Evolutionary conservation across 2,113 vertebrate genomes (phyloP), one percentile per base, ranked within the genome.

Genomic region (Vombatus ursinus): DNA sequence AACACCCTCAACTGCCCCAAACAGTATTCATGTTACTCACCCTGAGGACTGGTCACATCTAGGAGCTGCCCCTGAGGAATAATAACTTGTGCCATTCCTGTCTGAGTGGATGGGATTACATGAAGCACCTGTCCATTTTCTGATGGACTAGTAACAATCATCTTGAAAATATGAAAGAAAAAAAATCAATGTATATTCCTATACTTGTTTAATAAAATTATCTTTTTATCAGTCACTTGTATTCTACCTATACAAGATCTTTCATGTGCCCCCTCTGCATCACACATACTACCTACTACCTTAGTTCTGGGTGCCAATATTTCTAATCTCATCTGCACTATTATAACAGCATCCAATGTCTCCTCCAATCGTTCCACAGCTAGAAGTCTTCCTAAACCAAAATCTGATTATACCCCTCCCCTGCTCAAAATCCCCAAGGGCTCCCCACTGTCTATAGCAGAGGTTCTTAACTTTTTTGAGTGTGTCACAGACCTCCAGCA

Each of bases 141-240:
- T 96, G 99, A 98, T 89, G 98, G 98, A 94, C 98, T 98, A 53
- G 99, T 98, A 97, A 99, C 97, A 94, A 99, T 99, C 98, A 99
- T 99, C 99, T 99, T 96, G 96, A 52, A 97, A 94, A 91, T 90
- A 90, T 97, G 98, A 57, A 92, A 96, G 93, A 91, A 77, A 95
- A 97, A 94, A 94, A 57, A 95, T 28, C 14, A 97, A 97, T 90
- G 50, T 89, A 92, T 90, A 94, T 50, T n/a, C 44, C 57, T 93
- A 89, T 12, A 95, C 47, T 96, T 68, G 93, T 52, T 95, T 93
- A 94, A 94, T 24, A 96, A 49, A 96, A 92, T 96, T 94, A 95
- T n/a, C 50, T 93, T 23, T 84, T 44, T 44, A 19, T 84, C 16
- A 84, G n/a, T 44, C 37, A 84, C 2, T 31, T 68, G 31, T 0